Evolutionary conservation across 2,888 invertebrate genomes (phyloP).

Genomic region (Abrostola triplasia): DNA sequence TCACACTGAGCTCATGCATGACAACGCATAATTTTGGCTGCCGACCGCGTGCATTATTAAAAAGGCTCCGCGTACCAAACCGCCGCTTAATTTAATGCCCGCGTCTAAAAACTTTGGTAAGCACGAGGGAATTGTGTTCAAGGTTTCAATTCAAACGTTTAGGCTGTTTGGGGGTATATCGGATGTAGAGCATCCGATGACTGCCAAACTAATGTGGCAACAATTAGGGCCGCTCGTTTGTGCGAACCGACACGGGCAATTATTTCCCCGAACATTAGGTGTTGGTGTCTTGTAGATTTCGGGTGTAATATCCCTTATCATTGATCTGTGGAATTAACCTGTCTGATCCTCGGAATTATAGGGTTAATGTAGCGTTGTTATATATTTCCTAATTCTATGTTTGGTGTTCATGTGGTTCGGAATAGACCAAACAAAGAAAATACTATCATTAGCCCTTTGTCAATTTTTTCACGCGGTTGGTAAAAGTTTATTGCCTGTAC

Average conservation of each 20-base stretch:
- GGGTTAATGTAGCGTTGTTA: neutral
- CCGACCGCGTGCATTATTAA: constrained; percentile 76
- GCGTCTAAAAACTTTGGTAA: constrained; percentile 62
- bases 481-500: no score
- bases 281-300: constrained; percentile 25
- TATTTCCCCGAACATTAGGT: constrained; percentile 37
- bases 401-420: no score
- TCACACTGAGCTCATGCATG: constrained; percentile 68
- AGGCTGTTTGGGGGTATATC: constrained; percentile 29
- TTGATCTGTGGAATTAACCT: constrained; percentile 21
- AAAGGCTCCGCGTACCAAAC: constrained; percentile 63
- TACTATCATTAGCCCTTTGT: no score
- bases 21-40: constrained; percentile 71
- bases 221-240: constrained; percentile 45
- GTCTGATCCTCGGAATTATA: constrained; percentile 3
- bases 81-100: constrained; percentile 68
- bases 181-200: constrained; percentile 27
- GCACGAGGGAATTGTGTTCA: constrained; percentile 52
- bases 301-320: constrained; percentile 32
- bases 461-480: no score
- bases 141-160: constrained; percentile 48
- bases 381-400: no score
- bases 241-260: constrained; percentile 35
- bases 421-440: no score
- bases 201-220: constrained; percentile 47